phyloP scores from a whole-genome alignment of 2,113 vertebrate species.

The Dolichallabes microphthalmus region DNA sequence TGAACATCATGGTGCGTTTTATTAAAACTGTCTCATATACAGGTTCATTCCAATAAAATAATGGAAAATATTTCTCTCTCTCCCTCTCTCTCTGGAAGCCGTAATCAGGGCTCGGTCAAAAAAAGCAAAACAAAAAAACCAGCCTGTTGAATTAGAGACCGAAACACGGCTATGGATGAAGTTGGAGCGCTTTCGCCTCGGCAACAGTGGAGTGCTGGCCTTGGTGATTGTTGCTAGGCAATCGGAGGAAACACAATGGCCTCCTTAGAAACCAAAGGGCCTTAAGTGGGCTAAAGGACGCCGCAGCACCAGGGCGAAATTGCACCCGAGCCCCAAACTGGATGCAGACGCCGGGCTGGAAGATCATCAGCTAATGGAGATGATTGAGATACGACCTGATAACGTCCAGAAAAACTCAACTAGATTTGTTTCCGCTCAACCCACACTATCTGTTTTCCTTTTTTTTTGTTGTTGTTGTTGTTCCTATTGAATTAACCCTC shows the following conservation, averaged over 20 bases:
- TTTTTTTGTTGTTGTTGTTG: not conserved
- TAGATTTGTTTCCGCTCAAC: not conserved
- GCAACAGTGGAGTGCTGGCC: constrained; percentile 77
- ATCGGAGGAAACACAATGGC: constrained; percentile 77
- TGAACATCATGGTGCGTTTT: not conserved
- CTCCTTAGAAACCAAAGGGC: constrained; percentile 78
- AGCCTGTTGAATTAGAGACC: constrained; percentile 73
- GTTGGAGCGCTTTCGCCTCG: constrained; percentile 67
- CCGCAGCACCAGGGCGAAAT: constrained; percentile 45
- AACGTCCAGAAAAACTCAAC: not conserved
- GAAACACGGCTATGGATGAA: constrained; percentile 69
- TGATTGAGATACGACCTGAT: not conserved
- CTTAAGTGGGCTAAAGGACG: constrained; percentile 75
- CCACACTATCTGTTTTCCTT: not conserved
- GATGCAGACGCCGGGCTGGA: not conserved
- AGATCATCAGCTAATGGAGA: not conserved
- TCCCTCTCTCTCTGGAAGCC: not conserved
- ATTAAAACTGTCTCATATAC: not conserved
- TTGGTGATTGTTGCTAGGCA: constrained; percentile 80
- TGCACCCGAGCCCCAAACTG: constrained; percentile 19
- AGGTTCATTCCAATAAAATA: not conserved
- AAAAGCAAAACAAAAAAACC: not conserved
- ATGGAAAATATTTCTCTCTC: too few relatives aligned
- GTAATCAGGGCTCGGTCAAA: not conserved
- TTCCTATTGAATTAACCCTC: not conserved